Evolutionary conservation across 2,888 invertebrate genomes (phyloP).

Genomic region (Tetropium fuscum): DNA sequence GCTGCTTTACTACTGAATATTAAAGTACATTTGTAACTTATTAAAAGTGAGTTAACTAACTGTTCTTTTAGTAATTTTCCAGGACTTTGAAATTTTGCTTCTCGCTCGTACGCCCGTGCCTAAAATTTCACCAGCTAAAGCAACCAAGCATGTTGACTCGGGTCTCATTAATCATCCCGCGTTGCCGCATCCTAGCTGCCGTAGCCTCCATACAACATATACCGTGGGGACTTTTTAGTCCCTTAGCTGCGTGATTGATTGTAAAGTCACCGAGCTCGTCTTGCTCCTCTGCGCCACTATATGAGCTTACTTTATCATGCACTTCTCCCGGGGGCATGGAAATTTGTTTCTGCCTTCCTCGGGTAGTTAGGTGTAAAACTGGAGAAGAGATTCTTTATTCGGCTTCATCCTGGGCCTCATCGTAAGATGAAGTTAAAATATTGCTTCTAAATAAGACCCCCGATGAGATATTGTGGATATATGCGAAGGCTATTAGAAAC

Average conservation of each 20-base stretch:
- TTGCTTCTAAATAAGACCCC: too few relatives aligned
- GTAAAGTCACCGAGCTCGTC: constrained; percentile 40
- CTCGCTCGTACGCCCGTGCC: not conserved
- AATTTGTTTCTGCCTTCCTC: constrained; percentile 37
- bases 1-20: too few relatives aligned
- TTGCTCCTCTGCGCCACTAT: constrained; percentile 37
- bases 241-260: constrained; percentile 46
- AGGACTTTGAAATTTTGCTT: not conserved
- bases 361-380: constrained; percentile 24
- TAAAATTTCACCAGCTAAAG: constrained; percentile 21
- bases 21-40: too few relatives aligned
- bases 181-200: constrained; percentile 42
- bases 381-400: constrained; percentile 18
- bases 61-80: not conserved
- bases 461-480: too few relatives aligned
- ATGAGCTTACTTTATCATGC: constrained; percentile 41
- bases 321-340: constrained; percentile 30
- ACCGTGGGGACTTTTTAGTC: constrained; percentile 45
- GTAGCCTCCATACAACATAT: constrained; percentile 37
- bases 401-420: not conserved
- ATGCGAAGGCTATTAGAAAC: too few relatives aligned
- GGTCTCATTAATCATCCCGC: constrained; percentile 54
- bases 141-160: constrained; percentile 37
- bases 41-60: too few relatives aligned
- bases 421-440: not conserved